These are phyloP conservation scores for Psophia crepitans DNA, from an alignment of 2,113 vertebrate genomes.

Conservation along the genomic window DNA sequence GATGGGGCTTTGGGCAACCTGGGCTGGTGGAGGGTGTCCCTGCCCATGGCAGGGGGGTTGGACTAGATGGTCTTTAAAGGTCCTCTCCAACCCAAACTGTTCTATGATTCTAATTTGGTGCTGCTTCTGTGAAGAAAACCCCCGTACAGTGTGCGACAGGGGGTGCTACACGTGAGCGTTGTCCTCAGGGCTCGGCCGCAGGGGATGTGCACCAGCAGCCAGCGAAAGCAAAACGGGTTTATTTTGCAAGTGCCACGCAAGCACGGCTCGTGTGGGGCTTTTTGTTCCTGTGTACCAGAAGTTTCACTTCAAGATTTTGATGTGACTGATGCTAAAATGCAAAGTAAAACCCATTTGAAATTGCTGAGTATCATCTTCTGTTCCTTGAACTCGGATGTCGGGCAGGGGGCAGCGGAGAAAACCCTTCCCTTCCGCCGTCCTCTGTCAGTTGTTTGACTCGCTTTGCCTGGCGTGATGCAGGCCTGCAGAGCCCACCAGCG, in stretches of 20 bases:
- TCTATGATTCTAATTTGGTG: no score
- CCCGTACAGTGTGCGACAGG: fast-evolving
- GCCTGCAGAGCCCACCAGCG: background rate
- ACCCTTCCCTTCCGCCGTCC: background rate
- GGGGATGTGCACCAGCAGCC: background rate
- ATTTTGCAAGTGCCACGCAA: background rate
- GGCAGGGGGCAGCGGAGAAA: background rate
- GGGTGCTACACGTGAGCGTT: background rate
- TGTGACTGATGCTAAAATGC: background rate
- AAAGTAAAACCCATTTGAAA: background rate
- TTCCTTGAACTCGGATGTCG: background rate
- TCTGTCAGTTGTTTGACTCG: background rate
- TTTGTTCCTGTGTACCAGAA: background rate
- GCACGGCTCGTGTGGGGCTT: background rate
- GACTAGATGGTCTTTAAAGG: no score
- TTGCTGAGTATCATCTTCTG: slow-evolving; percentile 1
- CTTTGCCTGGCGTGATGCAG: background rate
- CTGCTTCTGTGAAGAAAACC: background rate
- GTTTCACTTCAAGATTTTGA: background rate
- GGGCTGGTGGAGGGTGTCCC: no score
- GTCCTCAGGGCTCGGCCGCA: background rate
- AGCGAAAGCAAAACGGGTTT: background rate
- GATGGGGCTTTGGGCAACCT: no score
- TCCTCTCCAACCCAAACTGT: no score
- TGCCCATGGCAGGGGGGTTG: no score